These are phyloP conservation scores for Arrhopalites spinosus DNA, from an alignment of 2,888 invertebrate species.

Conservation along the genomic window DNA sequence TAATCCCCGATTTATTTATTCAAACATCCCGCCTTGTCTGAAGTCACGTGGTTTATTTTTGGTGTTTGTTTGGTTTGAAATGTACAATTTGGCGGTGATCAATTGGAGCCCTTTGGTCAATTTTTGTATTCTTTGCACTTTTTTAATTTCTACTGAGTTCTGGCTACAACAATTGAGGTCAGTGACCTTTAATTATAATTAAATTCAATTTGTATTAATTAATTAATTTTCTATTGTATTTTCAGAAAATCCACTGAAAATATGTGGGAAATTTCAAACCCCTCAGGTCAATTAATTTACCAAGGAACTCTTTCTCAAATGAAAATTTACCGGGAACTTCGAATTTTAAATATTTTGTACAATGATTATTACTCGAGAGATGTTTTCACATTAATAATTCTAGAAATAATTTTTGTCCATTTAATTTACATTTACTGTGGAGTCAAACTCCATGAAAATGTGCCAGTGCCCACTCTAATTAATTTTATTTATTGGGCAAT, in stretches of 20 bases:
- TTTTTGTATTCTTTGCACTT: not conserved
- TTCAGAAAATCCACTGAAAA: not conserved
- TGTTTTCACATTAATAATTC: not conserved
- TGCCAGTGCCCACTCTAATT: not conserved
- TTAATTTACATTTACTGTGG: not conserved
- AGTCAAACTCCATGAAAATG: not conserved
- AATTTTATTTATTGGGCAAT: conserved; percentile 8
- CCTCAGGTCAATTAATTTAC: too few relatives aligned
- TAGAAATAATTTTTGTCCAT: not conserved
- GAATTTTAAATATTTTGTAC: not conserved
- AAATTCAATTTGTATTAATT: not conserved
- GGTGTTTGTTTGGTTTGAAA: not conserved
- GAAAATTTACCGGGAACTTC: not conserved
- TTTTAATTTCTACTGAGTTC: not conserved
- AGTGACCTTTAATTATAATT: not conserved
- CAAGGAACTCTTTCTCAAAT: not conserved
- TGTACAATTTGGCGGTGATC: not conserved
- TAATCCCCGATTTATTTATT: not conserved
- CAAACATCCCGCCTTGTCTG: not conserved
- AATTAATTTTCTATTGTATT: not conserved
- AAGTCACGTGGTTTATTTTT: not conserved
- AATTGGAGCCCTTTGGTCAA: not conserved
- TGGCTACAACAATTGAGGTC: conserved; percentile 4
- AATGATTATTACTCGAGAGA: conserved; percentile 5
- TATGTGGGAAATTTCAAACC: too few relatives aligned